A percentile compares a stretch with the other conserved stretches of the same genome.
These are phyloP conservation scores for Pseudocheirus occidentalis DNA, from an alignment of 2,797 vertebrate genomes.

Conservation along the genomic window DNA sequence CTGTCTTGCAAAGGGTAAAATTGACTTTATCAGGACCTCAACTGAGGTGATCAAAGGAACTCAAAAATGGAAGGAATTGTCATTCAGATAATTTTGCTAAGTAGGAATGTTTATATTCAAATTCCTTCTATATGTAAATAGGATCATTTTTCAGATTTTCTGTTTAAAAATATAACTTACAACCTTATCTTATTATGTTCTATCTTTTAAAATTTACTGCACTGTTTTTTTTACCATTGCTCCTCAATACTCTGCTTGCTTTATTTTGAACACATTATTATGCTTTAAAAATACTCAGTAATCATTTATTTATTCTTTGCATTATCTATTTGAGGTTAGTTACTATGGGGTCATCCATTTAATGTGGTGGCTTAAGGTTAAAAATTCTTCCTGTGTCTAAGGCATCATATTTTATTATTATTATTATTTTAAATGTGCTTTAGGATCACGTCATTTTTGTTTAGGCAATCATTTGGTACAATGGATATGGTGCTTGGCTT, in stretches of 20 bases:
- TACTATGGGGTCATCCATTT: background rate
- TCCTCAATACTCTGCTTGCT: background rate
- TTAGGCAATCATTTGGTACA: background rate
- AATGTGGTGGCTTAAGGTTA: background rate
- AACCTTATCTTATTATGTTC: background rate
- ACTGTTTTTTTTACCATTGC: background rate
- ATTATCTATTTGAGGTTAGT: background rate
- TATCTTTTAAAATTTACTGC: conserved; percentile 6
- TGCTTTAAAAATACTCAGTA: conserved; percentile 36
- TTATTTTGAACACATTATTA: background rate
- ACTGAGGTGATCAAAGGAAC: background rate
- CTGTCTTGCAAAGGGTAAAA: background rate
- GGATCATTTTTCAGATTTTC: conserved; percentile 1
- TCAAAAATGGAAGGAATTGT: conserved; percentile 34
- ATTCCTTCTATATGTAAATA: conserved; percentile 25
- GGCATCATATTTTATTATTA: background rate
- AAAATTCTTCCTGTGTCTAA: conserved; percentile 12
- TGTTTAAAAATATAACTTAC: background rate
- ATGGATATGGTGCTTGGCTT: background rate
- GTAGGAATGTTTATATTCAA: background rate
- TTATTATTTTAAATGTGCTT: conserved; percentile 3
- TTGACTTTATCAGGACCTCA: background rate
- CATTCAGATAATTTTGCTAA: background rate
- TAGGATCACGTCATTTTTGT: background rate
- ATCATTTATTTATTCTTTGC: background rate